Evolutionary conservation across 2,888 invertebrate species (phyloP), one percentile per base, ranked within the genome.

Genomic region (Lasioglossum figueresi): DNA sequence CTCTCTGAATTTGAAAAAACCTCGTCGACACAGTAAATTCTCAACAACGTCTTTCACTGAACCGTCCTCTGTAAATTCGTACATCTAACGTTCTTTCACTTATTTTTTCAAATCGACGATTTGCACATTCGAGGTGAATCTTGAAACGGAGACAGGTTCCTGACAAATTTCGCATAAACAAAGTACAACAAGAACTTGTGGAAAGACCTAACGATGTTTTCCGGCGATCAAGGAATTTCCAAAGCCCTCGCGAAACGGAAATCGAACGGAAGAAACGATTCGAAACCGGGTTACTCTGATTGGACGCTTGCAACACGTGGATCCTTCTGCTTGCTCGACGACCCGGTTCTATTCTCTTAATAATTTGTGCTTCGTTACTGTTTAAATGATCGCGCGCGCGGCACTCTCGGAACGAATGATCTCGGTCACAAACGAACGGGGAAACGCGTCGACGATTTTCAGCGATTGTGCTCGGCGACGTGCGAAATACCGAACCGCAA

Each of bases 281-380:
- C 31, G 37, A 71, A 76, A 63, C 37, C 40, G 79, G 45, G 63
- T 23, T n/a, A 31, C 63, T 16, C 27, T 56, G 68, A 70, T n/a
- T 37, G 70, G n/a, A 52, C 52, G 78, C 70, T 87, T 85, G 91
- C 91, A 89, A 91, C 91, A 89, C 90, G 91, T 91, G 90, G 91
- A 90, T 88, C 90, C 88, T 91, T 88, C 88, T 88, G 88, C 88
- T 37, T 37, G 88, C 84, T 85, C 89, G 83, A 85, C 91, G 90
- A 90, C 90, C 91, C 92, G 89, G 85, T 87, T 68, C 89, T 91
- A 91, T 88, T 23, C 87, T 89, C 88, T 91, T 91, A 92, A 91
- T 89, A 91, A 88, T 88, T 91, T 91, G 88, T 91, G 90, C 89
- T 89, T 89, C 90, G 88, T 88, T 80, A 84, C 76, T 68, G 63